phyloP scores from a whole-genome alignment of 1,140 invertebrate genomes.

The Drosophila micromelanica region DNA sequence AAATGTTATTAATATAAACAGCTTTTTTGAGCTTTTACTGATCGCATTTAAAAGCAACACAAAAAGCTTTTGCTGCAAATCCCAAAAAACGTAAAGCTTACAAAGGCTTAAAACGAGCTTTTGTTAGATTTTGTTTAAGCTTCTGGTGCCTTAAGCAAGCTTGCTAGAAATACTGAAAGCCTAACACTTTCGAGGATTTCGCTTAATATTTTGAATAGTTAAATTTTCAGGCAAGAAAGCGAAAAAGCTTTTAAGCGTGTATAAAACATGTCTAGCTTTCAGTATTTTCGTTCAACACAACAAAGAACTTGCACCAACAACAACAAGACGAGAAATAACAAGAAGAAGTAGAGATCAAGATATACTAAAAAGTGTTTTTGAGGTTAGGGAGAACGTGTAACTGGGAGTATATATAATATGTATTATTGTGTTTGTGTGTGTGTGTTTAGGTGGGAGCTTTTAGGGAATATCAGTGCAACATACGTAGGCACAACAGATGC shows the following conservation, averaged over 20 bases:
- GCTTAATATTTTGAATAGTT: slow-evolving; percentile 1
- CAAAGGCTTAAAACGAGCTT: neutral
- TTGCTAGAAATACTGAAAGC: slow-evolving; percentile 59
- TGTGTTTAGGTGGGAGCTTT: slow-evolving; percentile 1
- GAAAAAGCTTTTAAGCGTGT: slow-evolving; percentile 60
- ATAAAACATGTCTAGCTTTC: slow-evolving; percentile 71
- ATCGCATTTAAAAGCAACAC: slow-evolving; percentile 10
- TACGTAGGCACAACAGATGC: slow-evolving; percentile 32
- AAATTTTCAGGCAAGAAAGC: slow-evolving; percentile 20
- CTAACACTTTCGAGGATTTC: slow-evolving; percentile 14
- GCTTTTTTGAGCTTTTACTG: slow-evolving; percentile 25
- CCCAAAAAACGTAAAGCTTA: slow-evolving; percentile 10
- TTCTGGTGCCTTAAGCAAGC: slow-evolving; percentile 22
- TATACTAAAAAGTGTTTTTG: slow-evolving; percentile 8
- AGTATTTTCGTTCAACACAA: slow-evolving; percentile 60
- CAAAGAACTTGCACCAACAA: slow-evolving; percentile 58
- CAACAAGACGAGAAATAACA: slow-evolving; percentile 29
- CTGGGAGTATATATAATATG: too few relatives aligned
- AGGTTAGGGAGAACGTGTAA: slow-evolving; percentile 43
- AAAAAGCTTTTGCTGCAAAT: slow-evolving; percentile 27
- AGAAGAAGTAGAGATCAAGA: slow-evolving; percentile 14
- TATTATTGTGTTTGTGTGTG: slow-evolving; percentile 10
- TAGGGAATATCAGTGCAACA: slow-evolving; percentile 11
- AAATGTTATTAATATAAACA: neutral
- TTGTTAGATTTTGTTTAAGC: slow-evolving; percentile 17